Percentiles rank a stretch among this genome's conserved stretches.
phyloP scores from a whole-genome alignment of 2,888 invertebrate species.

The Octonoba sinensis region DNA sequence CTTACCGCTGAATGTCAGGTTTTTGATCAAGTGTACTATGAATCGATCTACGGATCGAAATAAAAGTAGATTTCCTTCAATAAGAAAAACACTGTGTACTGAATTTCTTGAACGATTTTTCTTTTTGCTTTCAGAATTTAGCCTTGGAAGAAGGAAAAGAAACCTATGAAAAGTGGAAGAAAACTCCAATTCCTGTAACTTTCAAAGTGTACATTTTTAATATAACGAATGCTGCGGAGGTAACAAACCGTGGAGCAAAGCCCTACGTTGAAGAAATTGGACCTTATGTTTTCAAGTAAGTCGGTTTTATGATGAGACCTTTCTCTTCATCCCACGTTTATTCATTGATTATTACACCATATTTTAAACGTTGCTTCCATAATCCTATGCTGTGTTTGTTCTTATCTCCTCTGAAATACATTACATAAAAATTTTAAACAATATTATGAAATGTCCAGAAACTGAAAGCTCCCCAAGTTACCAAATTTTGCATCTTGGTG shows the following conservation, averaged over 20 bases:
- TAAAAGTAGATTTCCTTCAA: background rate
- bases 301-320: background rate
- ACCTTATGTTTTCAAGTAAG: slow-evolving; percentile 69
- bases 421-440: too few species aligned
- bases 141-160: slow-evolving; percentile 56
- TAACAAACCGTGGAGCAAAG: slow-evolving; percentile 67
- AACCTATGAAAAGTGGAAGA: slow-evolving; percentile 58
- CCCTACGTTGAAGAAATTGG: slow-evolving; percentile 68
- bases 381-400: too few species aligned
- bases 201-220: slow-evolving; percentile 68
- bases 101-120: background rate
- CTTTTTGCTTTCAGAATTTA: slow-evolving; percentile 33
- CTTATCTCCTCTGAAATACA: too few species aligned
- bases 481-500: too few species aligned
- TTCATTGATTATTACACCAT: too few species aligned
- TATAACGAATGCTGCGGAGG: slow-evolving; percentile 69
- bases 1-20: too few species aligned
- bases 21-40: too few species aligned
- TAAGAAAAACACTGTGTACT: background rate
- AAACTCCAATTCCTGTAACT: slow-evolving; percentile 58
- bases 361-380: too few species aligned
- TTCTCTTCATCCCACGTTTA: too few species aligned
- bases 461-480: too few species aligned
- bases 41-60: background rate
- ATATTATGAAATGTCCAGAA: too few species aligned